phyloP scores from a whole-genome alignment of 2,797 vertebrate genomes.

The Brachyrhaphis roseni region DNA sequence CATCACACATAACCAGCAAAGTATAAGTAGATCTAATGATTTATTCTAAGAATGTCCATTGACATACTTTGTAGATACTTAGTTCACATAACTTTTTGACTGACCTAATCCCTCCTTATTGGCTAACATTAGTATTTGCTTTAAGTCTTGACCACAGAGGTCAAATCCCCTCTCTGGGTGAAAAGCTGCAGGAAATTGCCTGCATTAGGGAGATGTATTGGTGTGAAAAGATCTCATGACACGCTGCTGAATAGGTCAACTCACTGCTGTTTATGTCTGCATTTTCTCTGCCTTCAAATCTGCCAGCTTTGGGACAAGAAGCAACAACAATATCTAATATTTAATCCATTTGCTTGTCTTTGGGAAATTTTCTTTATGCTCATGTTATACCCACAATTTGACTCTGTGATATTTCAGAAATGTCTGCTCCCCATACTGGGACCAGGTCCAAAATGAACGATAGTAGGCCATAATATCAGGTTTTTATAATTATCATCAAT shows the following conservation, averaged over 20 bases:
- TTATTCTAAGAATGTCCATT: conserved; percentile 1
- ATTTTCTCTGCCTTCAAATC: conserved; percentile 18
- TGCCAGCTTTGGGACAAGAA: conserved; percentile 8
- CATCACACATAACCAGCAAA: not conserved
- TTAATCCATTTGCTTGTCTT: conserved; percentile 26
- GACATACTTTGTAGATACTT: not conserved
- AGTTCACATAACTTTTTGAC: conserved; percentile 41
- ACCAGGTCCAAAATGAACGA: not conserved
- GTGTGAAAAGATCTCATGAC: conserved; percentile 83
- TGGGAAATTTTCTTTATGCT: not conserved
- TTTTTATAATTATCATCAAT: not conserved
- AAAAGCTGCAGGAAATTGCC: conserved; percentile 87
- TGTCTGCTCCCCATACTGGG: not conserved
- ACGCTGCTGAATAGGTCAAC: conserved; percentile 71
- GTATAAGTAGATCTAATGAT: not conserved
- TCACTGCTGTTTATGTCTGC: conserved; percentile 53
- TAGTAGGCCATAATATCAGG: not conserved
- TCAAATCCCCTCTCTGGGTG: conserved; percentile 76
- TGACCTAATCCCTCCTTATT: conserved; percentile 77
- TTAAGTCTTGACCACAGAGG: conserved; percentile 72
- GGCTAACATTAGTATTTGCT: conserved; percentile 78
- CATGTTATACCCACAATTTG: not conserved
- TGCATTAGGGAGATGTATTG: conserved; percentile 85
- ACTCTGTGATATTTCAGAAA: not conserved
- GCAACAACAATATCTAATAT: conserved; percentile 24